These are phyloP conservation scores for Calliphora vicina DNA, from an alignment of 1,140 invertebrate species.

Conservation along the genomic window DNA sequence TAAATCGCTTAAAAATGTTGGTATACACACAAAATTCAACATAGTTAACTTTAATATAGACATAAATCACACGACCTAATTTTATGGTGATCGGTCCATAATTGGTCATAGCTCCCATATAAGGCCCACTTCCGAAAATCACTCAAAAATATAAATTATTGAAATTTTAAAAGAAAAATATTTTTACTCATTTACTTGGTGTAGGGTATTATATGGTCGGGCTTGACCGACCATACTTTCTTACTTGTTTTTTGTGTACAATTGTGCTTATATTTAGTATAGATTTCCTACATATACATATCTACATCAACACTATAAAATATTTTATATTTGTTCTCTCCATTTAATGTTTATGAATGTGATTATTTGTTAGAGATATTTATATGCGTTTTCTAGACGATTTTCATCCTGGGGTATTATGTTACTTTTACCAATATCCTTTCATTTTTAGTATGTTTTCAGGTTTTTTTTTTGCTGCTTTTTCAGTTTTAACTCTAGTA, in stretches of 20 bases:
- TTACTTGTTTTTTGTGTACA: neutral
- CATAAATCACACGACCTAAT: too few species aligned
- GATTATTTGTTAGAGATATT: conserved; percentile 34
- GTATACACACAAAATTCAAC: too few species aligned
- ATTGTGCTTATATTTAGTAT: neutral
- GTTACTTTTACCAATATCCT: conserved; percentile 14
- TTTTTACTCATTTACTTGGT: too few species aligned
- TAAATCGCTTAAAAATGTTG: too few species aligned
- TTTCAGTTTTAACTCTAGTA: neutral
- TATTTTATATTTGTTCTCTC: neutral
- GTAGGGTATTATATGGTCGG: too few species aligned
- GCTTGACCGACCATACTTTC: neutral
- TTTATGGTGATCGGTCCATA: too few species aligned
- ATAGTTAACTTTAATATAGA: too few species aligned
- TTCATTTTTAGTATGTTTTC: neutral
- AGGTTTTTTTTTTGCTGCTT: neutral
- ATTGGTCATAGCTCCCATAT: too few species aligned
- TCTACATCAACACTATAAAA: neutral
- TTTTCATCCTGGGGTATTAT: conserved; percentile 16
- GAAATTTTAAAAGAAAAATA: too few species aligned
- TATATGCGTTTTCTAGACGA: conserved; percentile 23
- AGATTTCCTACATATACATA: neutral
- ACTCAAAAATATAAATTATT: too few species aligned
- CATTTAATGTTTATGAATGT: conserved; percentile 30
- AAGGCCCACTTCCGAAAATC: too few species aligned